A percentile compares a stretch with the other conserved stretches of the same genome.
Evolutionary conservation across 2,113 vertebrate genomes (phyloP).

Genomic region (Cyphomyrus plagiostoma): DNA sequence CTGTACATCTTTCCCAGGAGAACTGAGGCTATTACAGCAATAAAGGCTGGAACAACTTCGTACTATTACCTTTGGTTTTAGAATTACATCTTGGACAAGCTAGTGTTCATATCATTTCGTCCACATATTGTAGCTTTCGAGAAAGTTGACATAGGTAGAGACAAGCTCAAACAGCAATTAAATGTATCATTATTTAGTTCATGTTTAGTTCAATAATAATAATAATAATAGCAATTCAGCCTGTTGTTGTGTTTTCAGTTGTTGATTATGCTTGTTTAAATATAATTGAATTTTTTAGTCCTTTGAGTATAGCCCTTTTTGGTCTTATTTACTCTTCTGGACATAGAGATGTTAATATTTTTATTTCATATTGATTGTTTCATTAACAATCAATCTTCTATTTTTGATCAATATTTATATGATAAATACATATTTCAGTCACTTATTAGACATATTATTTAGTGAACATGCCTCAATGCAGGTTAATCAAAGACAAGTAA

Average conservation of each 20-base stretch:
- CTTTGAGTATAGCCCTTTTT: not conserved
- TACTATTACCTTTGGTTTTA: not conserved
- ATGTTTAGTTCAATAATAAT: not conserved
- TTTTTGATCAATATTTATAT: constrained; percentile 9
- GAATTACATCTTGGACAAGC: not conserved
- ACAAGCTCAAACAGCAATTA: not conserved
- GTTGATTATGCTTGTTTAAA: not conserved
- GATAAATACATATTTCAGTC: not conserved
- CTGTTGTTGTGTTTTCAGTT: not conserved
- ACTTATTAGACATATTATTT: not conserved
- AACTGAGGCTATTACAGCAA: not conserved
- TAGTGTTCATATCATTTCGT: not conserved
- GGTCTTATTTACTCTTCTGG: not conserved
- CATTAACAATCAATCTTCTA: not conserved
- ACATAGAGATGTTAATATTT: not conserved
- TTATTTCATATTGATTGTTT: too few relatives aligned
- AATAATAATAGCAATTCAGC: not conserved
- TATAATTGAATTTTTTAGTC: not conserved
- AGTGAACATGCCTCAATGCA: not conserved
- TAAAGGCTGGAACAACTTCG: not conserved
- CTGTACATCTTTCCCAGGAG: not conserved
- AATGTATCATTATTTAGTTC: not conserved
- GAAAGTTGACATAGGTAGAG: not conserved
- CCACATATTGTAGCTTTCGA: not conserved
- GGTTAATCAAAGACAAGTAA: constrained; percentile 12